Evolutionary conservation across 2,113 vertebrate genomes (phyloP), one percentile per base, ranked within the genome.

Genomic region (Menidia beryllina): DNA sequence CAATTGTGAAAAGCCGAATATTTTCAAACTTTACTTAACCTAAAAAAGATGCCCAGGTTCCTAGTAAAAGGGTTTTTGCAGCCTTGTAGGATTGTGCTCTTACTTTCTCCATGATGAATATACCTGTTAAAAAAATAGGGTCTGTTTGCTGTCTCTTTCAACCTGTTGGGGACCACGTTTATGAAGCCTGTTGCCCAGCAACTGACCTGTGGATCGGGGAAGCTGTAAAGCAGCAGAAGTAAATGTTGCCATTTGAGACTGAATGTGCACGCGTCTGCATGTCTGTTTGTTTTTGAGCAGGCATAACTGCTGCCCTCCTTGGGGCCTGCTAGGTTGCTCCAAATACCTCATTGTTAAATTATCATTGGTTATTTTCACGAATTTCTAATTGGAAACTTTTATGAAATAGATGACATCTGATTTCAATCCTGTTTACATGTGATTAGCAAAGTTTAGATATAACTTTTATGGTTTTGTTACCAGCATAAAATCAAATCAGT

Each of bases 161-260:
- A 77, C 83, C 73, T 89, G 84, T 89, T 87, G 86, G 82, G 89
- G 89, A 83, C 47, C 27, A 55, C 75, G 81, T 88, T 88, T 87
- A 68, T 75, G 56, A 83, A 61, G 69, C 79, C 77, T 87, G 90
- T 91, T 91, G 88, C 91, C 74, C 49, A 9, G 91, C 81, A 88
- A 91, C 86, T 84, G 63, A 79, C 69, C 20, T 55, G 59, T 52
- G 67, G 78, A 72, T 78, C 71, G 66, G 70, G 64, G 71, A 84
- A 85, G 64, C 69, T 75, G 69, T 77, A 57, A 76, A 80, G 63
- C 79, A 72, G 52, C 69, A 77, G 68, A 76, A 76, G 81, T 75
- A 76, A 66, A 84, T 77, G 41, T 68, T 79, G 71, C 76, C 70
- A 67, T 34, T 34, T 68, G 23, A 48, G 20, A 72, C 69, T 47